These are phyloP conservation scores for Diuraphis noxia DNA, from an alignment of 1,140 invertebrate species.

Conservation along the genomic window DNA sequence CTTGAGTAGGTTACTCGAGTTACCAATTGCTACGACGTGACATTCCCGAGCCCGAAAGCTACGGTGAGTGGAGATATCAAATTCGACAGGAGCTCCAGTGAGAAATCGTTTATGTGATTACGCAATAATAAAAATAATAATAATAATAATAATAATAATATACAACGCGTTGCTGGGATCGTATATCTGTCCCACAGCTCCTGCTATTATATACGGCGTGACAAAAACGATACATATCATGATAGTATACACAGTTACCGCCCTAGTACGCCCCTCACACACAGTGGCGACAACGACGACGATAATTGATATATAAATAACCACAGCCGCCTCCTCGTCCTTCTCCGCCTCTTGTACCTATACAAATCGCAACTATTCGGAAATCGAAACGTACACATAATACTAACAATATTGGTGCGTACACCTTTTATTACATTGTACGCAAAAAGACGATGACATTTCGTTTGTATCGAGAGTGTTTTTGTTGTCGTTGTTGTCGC, in stretches of 20 bases:
- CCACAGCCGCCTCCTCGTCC: neutral
- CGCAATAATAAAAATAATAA: no score
- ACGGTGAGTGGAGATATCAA: neutral
- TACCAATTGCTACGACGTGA: neutral
- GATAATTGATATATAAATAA: constrained; percentile 27
- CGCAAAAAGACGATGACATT: neutral
- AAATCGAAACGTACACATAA: neutral
- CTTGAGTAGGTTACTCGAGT: neutral
- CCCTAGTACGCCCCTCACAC: neutral
- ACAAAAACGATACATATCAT: neutral
- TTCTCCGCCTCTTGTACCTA: neutral
- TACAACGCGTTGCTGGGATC: neutral
- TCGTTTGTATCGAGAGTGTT: neutral
- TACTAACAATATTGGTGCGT: neutral
- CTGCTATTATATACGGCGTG: neutral
- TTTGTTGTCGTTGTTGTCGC: neutral
- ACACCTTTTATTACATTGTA: neutral
- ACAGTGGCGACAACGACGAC: neutral
- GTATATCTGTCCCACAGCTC: neutral
- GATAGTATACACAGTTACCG: neutral
- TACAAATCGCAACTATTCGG: neutral
- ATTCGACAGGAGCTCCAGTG: neutral
- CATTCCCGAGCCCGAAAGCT: no score
- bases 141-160: neutral
- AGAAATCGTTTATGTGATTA: no score